Evolutionary conservation across 2,888 invertebrate species (phyloP).

Genomic region (Xiphydria camelus): DNA sequence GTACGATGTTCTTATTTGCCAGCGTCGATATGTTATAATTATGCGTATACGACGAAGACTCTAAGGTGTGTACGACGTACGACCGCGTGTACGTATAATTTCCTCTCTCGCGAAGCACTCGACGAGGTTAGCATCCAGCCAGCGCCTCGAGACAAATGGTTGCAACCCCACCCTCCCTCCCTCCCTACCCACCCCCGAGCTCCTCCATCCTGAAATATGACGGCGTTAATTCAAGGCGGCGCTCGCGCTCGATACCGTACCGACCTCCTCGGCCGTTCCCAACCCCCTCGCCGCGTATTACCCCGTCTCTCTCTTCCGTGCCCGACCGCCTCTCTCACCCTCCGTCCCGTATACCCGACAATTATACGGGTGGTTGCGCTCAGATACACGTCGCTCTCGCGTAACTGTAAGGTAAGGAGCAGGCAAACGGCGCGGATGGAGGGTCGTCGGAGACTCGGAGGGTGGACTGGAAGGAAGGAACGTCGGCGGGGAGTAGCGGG

Average conservation of each 20-base stretch:
- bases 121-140: constrained; percentile 13
- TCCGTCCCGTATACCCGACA: constrained; percentile 34
- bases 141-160: constrained; percentile 47
- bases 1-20: too few relatives aligned
- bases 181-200: too few relatives aligned
- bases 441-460: too few relatives aligned
- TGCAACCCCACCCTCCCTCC: too few relatives aligned
- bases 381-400: constrained; percentile 52
- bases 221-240: constrained; percentile 55
- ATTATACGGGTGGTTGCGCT: constrained; percentile 56
- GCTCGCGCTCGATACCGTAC: constrained; percentile 41
- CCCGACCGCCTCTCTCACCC: constrained; percentile 16
- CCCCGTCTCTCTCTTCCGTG: constrained; percentile 14
- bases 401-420: constrained; percentile 48
- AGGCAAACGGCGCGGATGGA: constrained; percentile 23
- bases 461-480: background rate
- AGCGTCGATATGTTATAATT: too few relatives aligned
- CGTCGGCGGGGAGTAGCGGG: constrained; percentile 13
- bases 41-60: too few relatives aligned
- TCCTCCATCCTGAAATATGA: constrained; percentile 53
- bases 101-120: background rate
- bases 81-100: too few relatives aligned
- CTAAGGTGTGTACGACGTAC: too few relatives aligned
- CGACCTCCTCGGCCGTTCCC: constrained; percentile 47
- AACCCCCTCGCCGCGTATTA: constrained; percentile 28